phyloP scores from a whole-genome alignment of 2,113 vertebrate genomes.

The Halichoerus grypus region DNA sequence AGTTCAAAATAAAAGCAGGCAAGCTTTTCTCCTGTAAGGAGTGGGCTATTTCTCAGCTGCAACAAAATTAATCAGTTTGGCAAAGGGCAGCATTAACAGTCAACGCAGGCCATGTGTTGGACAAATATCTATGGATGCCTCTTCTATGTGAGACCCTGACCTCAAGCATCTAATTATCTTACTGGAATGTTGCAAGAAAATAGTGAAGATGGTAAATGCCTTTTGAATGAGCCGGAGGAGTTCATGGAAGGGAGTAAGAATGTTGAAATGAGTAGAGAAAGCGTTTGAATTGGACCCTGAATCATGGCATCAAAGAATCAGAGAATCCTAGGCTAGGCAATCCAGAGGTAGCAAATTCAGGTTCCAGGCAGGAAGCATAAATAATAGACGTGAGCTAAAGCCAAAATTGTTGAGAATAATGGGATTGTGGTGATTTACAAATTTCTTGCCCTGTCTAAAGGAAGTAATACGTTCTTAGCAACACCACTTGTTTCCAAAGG shows the following conservation, averaged over 20 bases:
- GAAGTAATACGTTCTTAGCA: neutral
- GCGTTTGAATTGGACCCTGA: neutral
- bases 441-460: neutral
- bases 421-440: neutral
- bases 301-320: neutral
- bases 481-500: neutral
- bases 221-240: neutral
- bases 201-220: neutral
- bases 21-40: neutral
- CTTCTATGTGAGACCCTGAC: neutral
- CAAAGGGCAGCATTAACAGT: neutral
- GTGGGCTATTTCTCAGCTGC: neutral
- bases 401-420: neutral
- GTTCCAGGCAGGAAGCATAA: neutral
- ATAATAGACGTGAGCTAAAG: neutral
- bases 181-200: neutral
- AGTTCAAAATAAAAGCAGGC: conserved; percentile 52
- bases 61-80: conserved; percentile 23
- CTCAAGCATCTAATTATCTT: neutral
- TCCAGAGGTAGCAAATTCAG: neutral
- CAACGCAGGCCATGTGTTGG: neutral
- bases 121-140: neutral
- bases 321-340: neutral
- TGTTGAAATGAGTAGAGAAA: neutral
- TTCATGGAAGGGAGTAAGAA: neutral